phyloP scores from a whole-genome alignment of 2,113 vertebrate species.

The Tiliqua scincoides region DNA sequence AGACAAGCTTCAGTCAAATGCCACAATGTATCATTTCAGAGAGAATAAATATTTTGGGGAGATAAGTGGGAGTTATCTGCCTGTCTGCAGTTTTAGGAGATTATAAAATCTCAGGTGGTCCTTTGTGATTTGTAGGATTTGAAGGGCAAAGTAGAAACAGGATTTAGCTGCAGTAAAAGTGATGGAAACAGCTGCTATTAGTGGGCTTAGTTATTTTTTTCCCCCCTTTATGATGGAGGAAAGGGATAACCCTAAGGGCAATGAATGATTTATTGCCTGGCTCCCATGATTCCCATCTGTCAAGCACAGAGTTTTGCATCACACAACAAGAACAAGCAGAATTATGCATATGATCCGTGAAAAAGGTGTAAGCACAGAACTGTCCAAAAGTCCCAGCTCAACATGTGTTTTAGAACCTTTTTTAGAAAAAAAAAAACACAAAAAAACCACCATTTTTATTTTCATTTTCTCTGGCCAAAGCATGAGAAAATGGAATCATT shows the following conservation, averaged over 20 bases:
- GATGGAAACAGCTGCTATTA: constrained; percentile 51
- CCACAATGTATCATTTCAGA: constrained; percentile 39
- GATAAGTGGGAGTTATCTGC: constrained; percentile 19
- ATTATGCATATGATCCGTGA: constrained; percentile 34
- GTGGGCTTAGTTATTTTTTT: constrained; percentile 37
- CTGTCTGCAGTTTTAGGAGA: constrained; percentile 34
- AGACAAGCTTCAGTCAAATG: constrained; percentile 31
- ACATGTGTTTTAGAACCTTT: constrained; percentile 43
- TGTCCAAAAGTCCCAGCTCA: constrained; percentile 57
- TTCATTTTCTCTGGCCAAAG: constrained; percentile 23
- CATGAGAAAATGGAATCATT: constrained; percentile 52
- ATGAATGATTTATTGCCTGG: constrained; percentile 30
- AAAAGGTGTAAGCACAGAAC: constrained; percentile 60
- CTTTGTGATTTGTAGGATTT: constrained; percentile 41
- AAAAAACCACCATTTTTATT: not conserved
- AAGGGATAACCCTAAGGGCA: constrained; percentile 42
- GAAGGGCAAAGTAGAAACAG: constrained; percentile 49
- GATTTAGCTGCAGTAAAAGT: constrained; percentile 45
- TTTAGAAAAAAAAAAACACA: too few species aligned
- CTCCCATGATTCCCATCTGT: not conserved
- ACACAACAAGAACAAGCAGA: constrained; percentile 16
- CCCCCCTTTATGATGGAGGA: constrained; percentile 24
- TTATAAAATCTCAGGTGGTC: constrained; percentile 19
- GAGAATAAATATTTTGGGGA: constrained; percentile 50
- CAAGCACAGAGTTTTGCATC: not conserved